Base-by-base conservation (phyloP, 2,113 vertebrate species). In the Thamnaconus septentrionalis region DNA sequence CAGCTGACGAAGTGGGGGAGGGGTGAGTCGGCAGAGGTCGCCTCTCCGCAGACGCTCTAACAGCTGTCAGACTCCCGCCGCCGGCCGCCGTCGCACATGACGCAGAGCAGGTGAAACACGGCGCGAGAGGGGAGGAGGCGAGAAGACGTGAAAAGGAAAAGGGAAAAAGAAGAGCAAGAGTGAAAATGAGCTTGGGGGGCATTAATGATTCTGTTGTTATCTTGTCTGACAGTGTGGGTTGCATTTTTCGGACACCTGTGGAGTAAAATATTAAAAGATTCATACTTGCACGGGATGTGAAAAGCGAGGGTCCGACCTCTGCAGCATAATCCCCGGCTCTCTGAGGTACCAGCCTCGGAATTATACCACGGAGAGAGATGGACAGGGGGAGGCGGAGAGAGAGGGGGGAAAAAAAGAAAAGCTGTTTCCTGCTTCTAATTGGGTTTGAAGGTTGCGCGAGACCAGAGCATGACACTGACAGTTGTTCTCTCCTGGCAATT, bases 221-320 rank as follows among this genome's bases (percentile, higher is more conserved):
- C 63, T 70, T 56, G 69, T 76, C 70, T 85, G 76, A 84, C 75
- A 74, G 69, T 31, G 18, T 31, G 18, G 18, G 1, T 31, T 45
- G 7, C 51, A 41, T 54, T 71, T 77, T 81, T 82, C 51, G 53
- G 74, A 73, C 65, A 50, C 72, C 78, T 71, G 74, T 53, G 68
- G 61, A 80, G 85, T 88, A 50, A 80, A 88, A 90, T 89, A 90
- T 88, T 89, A 79, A 89, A 85, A 73, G 73, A 69, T 75, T 85
- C 64, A 76, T 65, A 78, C 84, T 76, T 84, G 71, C 66, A 80
- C 79, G 73, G 53, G 18, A 76, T 59, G 64, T 46, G 59, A 64
- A 71, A 52, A 58, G 50, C 64, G 53, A 52, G 55, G 69, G 64
- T 79, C 48, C 72, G 75, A 57, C 72, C 66, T 79, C n/a, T 47